Evolutionary conservation across 2,888 invertebrate species (phyloP), one percentile per base, ranked within the genome.

Genomic region (Fragum fragum): DNA sequence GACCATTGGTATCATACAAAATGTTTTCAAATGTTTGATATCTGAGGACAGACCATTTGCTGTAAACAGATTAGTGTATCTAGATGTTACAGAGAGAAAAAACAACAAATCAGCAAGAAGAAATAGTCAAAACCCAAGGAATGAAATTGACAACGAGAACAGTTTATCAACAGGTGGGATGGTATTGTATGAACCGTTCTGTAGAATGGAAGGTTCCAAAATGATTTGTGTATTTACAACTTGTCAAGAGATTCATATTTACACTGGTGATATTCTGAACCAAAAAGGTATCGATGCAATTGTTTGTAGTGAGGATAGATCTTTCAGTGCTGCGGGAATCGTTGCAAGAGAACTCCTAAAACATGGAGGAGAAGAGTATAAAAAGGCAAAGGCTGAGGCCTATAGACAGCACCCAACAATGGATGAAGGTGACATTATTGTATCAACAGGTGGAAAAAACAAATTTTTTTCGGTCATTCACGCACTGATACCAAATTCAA

Each of bases 1-100:
- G 6, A 79, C 87, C 69, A 76, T 85, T 21, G 32, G 61, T 5
- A 47, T 79, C 0, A 85, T 86, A 39, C 77, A 77, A n/a, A 23
- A 61, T 29, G 42, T 39, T 26, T 73, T 73, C 63, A 26, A 47
- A 11, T 16, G 18, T 28, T 52, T 73, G 73, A 26, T 73, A 18
- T 6, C 21, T 9, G 47, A 73, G 21, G 23, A 52, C 11, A 63
- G 11, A 21, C 42, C 36, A 57, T 71, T 32, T 29, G n/a, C 1
- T 36, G 3, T 32, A 29, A 52, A 55, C 23, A 18, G 16, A 11
- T 29, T 2, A 42, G 42, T 66, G 14, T 39, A 66, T n/a, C 21
- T 9, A n/a, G 29, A 70, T n/a, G 26, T 23, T 21, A 47, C n/a
- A 26, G 52, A 52, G 7, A 29, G n/a, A 70, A 11, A 53, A 28